These are phyloP conservation scores for Megalurothrips usitatus DNA, from an alignment of 2,888 invertebrate genomes.

Conservation along the genomic window DNA sequence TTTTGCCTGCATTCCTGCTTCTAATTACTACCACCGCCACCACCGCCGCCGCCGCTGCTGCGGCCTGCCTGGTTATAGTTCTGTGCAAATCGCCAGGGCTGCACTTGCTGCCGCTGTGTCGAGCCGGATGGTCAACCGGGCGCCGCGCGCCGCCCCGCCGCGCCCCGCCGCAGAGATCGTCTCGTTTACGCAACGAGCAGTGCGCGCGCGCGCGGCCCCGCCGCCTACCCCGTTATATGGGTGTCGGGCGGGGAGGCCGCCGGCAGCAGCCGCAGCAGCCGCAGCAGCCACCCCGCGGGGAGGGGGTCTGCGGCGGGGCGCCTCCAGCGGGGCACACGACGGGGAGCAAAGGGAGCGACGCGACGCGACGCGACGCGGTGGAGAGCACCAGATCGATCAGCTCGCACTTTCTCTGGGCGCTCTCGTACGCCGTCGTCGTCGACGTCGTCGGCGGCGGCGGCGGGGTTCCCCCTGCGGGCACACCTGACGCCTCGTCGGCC, in stretches of 20 bases:
- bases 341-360: too few relatives aligned
- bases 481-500: background rate
- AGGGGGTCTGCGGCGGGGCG: too few relatives aligned
- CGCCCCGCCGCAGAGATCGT: background rate
- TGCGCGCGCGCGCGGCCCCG: background rate
- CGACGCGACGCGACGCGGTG: too few relatives aligned
- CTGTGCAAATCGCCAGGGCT: conserved; percentile 9
- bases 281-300: too few relatives aligned
- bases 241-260: too few relatives aligned
- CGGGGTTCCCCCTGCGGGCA: conserved; percentile 18
- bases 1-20: conserved; percentile 7
- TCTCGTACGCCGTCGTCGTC: conserved; percentile 21
- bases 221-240: background rate
- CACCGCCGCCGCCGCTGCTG: too few relatives aligned
- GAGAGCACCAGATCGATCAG: background rate
- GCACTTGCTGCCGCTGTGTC: background rate
- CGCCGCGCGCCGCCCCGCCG: background rate
- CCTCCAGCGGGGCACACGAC: too few relatives aligned
- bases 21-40: background rate
- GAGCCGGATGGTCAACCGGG: too few relatives aligned
- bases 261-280: too few relatives aligned
- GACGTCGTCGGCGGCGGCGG: too few relatives aligned
- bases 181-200: background rate
- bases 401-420: conserved; percentile 1
- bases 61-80: background rate